Evolutionary conservation across 2,797 vertebrate genomes (phyloP).

Genomic region (Poecilia gillii): DNA sequence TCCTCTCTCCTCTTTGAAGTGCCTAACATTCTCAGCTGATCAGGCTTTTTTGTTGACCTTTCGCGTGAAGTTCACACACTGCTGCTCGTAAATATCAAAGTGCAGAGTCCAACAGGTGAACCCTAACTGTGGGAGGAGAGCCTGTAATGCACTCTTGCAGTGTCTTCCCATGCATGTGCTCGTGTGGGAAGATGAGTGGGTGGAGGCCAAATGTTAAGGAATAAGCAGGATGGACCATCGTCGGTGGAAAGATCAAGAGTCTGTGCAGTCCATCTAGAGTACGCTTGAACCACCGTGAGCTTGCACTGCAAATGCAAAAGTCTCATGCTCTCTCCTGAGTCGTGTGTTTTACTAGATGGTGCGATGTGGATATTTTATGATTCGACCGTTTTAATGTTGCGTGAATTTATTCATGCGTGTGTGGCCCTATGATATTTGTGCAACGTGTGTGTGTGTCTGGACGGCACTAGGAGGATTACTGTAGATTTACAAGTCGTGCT

Average conservation of each 20-base stretch:
- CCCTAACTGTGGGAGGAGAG: constrained; percentile 12
- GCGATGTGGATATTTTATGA: background rate
- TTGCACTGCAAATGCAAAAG: background rate
- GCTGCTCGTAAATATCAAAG: constrained; percentile 35
- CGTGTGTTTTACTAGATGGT: background rate
- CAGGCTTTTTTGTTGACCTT: constrained; percentile 12
- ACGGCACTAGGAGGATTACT: constrained; percentile 74
- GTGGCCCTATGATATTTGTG: constrained; percentile 13
- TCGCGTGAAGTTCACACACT: constrained; percentile 31
- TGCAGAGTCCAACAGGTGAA: constrained; percentile 27
- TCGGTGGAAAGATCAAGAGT: constrained; percentile 37
- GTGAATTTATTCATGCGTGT: constrained; percentile 22
- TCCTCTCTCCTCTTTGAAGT: constrained; percentile 43
- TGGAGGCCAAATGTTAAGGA: constrained; percentile 58
- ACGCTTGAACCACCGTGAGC: background rate
- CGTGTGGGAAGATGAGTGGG: constrained; percentile 58
- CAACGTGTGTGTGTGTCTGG: constrained; percentile 45
- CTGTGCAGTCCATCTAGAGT: constrained; percentile 2
- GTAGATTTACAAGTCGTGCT: constrained; percentile 76
- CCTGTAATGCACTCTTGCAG: constrained; percentile 23
- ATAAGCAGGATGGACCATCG: constrained; percentile 39
- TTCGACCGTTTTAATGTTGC: background rate
- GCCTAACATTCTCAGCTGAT: constrained; percentile 29
- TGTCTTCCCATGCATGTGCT: constrained; percentile 28
- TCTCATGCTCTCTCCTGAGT: background rate